A percentile compares a stretch with the other conserved stretches of the same genome.
These are phyloP conservation scores for Poecilia latipinna DNA, from an alignment of 2,113 vertebrate species.

Conservation along the genomic window DNA sequence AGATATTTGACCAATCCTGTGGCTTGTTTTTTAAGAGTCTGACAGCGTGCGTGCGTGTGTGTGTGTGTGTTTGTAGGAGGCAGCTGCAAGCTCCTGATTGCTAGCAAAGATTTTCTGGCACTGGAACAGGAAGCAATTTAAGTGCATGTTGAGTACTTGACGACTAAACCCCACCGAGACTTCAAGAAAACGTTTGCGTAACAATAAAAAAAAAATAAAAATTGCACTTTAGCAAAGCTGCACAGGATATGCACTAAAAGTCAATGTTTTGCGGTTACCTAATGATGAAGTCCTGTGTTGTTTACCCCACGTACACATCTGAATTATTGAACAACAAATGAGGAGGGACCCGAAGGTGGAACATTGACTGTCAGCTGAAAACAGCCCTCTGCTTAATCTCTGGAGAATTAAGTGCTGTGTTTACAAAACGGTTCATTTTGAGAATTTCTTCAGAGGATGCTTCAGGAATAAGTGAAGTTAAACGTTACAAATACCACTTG, in stretches of 20 bases:
- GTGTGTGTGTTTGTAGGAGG: neutral
- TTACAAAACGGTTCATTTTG: neutral
- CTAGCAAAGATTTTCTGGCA: slow-evolving; percentile 1
- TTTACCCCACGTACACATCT: neutral
- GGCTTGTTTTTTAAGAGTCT: slow-evolving; percentile 17
- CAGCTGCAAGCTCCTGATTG: slow-evolving; percentile 23
- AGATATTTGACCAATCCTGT: slow-evolving; percentile 26
- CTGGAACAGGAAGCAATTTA: slow-evolving; percentile 3
- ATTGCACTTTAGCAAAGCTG: neutral
- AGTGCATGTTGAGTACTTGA: neutral
- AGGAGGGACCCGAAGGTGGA: neutral
- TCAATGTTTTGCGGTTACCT: neutral
- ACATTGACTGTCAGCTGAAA: neutral
- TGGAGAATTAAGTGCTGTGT: neutral
- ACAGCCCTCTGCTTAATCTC: neutral
- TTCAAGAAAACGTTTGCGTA: neutral
- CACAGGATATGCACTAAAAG: neutral
- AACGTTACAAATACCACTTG: neutral
- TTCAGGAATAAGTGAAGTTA: neutral
- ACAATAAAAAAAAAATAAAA: neutral
- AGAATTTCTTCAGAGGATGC: neutral
- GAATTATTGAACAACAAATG: neutral
- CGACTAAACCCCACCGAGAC: neutral
- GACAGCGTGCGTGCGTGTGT: neutral
- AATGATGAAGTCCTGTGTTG: neutral